Evolutionary conservation across 2,113 vertebrate genomes (phyloP).

Genomic region (Chaetorhynchus papuensis): DNA sequence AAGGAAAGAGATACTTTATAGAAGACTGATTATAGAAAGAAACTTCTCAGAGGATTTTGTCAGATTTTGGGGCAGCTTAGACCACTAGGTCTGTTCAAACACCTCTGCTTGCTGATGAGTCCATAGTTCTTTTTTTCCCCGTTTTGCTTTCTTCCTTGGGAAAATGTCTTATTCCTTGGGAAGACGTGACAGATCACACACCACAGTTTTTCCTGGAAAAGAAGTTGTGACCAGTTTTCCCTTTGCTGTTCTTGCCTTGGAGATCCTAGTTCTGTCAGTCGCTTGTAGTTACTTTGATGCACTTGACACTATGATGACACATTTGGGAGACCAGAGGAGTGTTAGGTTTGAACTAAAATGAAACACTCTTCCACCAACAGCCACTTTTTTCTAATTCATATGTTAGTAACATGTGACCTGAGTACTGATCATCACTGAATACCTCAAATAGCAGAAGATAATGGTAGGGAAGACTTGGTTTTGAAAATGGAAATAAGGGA

Average conservation of each 20-base stretch:
- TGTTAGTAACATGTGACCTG: neutral
- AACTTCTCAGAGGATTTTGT: neutral
- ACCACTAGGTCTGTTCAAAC: neutral
- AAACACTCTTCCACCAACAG: neutral
- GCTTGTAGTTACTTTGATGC: neutral
- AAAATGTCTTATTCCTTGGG: neutral
- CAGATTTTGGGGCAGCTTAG: neutral
- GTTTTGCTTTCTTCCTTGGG: neutral
- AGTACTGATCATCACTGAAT: neutral
- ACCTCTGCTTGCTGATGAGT: neutral
- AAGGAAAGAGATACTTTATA: neutral
- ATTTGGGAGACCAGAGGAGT: neutral
- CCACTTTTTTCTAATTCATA: neutral
- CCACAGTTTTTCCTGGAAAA: neutral
- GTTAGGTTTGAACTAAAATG: neutral
- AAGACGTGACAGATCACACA: neutral
- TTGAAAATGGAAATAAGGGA: neutral
- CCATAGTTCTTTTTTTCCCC: neutral
- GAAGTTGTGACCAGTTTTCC: neutral
- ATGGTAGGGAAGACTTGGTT: neutral
- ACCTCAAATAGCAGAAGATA: neutral
- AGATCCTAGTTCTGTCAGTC: neutral
- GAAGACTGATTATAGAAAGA: neutral
- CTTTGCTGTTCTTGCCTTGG: neutral
- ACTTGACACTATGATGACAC: constrained; percentile 20